Base-by-base conservation (phyloP, 1,140 invertebrate genomes). In the Drosophila ficusphila region DNA sequence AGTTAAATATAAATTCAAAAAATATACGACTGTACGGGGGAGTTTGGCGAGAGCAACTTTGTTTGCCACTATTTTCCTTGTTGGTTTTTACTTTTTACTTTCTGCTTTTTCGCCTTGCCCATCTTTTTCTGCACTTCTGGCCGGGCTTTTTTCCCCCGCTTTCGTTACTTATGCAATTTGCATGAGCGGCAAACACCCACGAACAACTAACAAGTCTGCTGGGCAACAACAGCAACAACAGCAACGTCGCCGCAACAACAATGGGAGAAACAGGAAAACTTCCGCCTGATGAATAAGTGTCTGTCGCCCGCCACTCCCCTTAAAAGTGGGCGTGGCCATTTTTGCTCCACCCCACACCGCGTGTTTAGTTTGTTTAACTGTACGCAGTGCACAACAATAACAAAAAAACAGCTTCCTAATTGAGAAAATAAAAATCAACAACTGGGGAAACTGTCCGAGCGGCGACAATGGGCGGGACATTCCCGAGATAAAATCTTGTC, bases 231-330 rank as follows among this genome's bases (percentile, higher is more conserved):
- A 38, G 21, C 49, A 61, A 19, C 56, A 64, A 18, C 29, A 31
- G 39, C n/a, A n/a, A n/a, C n/a, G n/a, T n/a, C n/a, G 58, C 74
- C 56, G 46, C 74, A 83, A 39, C 71, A 72, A 79, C 65, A 68
- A 58, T 73, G 61, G 44, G 41, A 61, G 56, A 71, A 61, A 73
- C 78, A 60, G 76, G 76, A 72, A 86, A 85, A 85, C 81, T 85
- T 85, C 79, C 79, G 79, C 67, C 72, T 85, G 79, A 85, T 85
- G 79, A 85, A 85, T 85, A 85, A 85, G 79, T 85, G 79, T 85
- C 79, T 79, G 60, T 49, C 23, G 46, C 56, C 60, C 39, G 34
- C 33, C 27, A 12, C 7, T 11, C 7, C n/a, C n/a, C 18, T 4
- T 4, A 2, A 23, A 23, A 46, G 68, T 34, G 31, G 44, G 38